These are phyloP conservation scores for Rachycentron canadum DNA, from an alignment of 2,797 vertebrate genomes.

Conservation along the genomic window DNA sequence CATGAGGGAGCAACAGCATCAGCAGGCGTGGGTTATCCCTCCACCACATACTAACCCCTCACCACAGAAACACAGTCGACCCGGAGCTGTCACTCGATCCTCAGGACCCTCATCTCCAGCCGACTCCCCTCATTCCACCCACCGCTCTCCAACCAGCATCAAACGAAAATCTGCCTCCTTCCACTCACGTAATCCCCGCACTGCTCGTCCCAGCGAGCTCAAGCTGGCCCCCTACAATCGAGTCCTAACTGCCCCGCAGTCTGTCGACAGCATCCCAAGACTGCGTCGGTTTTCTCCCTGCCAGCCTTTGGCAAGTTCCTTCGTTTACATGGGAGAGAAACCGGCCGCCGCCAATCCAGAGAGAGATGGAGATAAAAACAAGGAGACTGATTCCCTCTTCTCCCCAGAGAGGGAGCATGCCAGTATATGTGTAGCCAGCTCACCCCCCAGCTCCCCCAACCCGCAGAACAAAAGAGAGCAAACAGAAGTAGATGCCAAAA, in stretches of 20 bases:
- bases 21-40: conserved; percentile 93
- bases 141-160: conserved; percentile 92
- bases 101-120: conserved; percentile 89
- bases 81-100: conserved; percentile 83
- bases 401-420: conserved; percentile 63
- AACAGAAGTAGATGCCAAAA: conserved; percentile 62
- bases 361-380: conserved; percentile 70
- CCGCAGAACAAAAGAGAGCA: conserved; percentile 68
- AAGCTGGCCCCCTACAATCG: conserved; percentile 94
- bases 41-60: conserved; percentile 90
- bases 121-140: conserved; percentile 89
- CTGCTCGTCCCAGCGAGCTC: conserved; percentile 93
- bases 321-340: conserved; percentile 93
- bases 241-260: conserved; percentile 94
- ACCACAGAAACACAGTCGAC: conserved; percentile 87
- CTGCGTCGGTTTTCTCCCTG: conserved; percentile 95
- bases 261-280: conserved; percentile 96
- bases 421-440: conserved; percentile 37
- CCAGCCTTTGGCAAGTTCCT: conserved; percentile 90
- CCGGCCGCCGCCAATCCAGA: conserved; percentile 66
- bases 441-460: conserved; percentile 60
- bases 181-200: conserved; percentile 90
- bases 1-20: conserved; percentile 92
- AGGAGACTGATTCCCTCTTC: conserved; percentile 56
- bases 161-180: conserved; percentile 92